Percentiles rank a stretch among this genome's conserved stretches.
Conservation (phyloP, 2,113 vertebrate genomes). For the Asarcornis scutulata region DNA sequence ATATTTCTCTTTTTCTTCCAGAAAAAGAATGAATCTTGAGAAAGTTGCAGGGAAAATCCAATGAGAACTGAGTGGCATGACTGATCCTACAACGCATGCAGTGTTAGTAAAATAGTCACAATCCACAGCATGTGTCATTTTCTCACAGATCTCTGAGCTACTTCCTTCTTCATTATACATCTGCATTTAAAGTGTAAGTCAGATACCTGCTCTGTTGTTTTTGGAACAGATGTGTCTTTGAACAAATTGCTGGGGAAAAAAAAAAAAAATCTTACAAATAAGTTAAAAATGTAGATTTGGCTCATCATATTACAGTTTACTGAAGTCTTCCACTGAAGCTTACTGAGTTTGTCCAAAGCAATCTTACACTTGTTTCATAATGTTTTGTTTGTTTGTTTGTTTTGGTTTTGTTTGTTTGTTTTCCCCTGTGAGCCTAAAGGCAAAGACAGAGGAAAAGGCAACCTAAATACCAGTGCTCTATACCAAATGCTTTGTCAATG, state of each 20-base stretch:
- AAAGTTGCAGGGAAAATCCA: background rate
- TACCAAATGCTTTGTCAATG: background rate
- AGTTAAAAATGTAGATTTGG: slow-evolving; percentile 3
- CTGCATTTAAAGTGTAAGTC: background rate
- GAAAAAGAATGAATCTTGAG: background rate
- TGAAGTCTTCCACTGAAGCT: background rate
- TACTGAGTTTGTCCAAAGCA: background rate
- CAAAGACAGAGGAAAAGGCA: background rate
- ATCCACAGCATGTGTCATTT: background rate
- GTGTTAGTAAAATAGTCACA: background rate
- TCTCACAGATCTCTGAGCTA: background rate
- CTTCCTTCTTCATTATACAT: background rate
- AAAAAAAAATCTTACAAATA: background rate
- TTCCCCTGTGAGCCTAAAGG: background rate
- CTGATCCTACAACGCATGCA: background rate
- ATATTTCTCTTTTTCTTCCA: background rate
- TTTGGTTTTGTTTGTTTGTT: background rate
- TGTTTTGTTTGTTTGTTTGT: background rate
- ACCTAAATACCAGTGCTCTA: background rate
- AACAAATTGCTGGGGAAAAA: background rate
- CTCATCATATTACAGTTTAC: slow-evolving; percentile 9
- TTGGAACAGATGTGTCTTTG: background rate
- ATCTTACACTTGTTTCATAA: background rate
- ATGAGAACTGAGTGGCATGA: background rate
- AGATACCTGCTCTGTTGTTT: background rate